Conservation (phyloP, 1,140 invertebrate genomes). For the Sinella curviseta region DNA sequence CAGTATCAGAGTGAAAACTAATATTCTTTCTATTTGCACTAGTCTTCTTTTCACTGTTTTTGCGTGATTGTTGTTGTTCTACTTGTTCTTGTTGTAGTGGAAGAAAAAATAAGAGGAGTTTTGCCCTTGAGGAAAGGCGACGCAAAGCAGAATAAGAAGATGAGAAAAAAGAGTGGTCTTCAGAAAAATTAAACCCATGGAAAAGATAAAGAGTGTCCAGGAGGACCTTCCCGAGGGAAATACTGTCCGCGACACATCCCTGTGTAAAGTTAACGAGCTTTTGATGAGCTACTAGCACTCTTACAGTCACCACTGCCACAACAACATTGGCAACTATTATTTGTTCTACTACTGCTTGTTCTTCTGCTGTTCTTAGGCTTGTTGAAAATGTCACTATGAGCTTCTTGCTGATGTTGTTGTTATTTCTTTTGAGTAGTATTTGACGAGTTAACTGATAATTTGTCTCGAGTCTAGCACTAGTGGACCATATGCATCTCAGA, state of each 20-base stretch:
- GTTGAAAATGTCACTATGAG: neutral
- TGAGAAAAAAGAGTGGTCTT: neutral
- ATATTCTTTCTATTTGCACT: neutral
- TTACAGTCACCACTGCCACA: too few relatives aligned
- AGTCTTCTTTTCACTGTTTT: neutral
- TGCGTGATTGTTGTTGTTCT: neutral
- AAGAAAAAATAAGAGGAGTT: too few relatives aligned
- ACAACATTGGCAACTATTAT: too few relatives aligned
- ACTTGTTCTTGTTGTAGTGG: too few relatives aligned
- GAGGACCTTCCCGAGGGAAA: conserved; percentile 2
- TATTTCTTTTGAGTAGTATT: neutral
- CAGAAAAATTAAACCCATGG: neutral
- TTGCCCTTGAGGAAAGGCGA: neutral
- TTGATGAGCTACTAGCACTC: conserved; percentile 12
- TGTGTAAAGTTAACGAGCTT: conserved; percentile 14
- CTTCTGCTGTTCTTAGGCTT: neutral
- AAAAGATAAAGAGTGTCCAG: conserved; percentile 13
- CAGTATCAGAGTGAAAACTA: neutral
- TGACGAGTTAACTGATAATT: conserved; percentile 9
- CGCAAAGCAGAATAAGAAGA: too few relatives aligned
- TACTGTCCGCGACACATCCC: conserved; percentile 16
- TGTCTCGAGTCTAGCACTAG: neutral
- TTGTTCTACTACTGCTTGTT: too few relatives aligned
- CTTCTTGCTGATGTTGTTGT: too few relatives aligned
- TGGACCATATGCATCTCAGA: neutral